Evolutionary conservation across 2,888 invertebrate species (phyloP), one percentile per base, ranked within the genome.

Genomic region (Orchestes rusci): DNA sequence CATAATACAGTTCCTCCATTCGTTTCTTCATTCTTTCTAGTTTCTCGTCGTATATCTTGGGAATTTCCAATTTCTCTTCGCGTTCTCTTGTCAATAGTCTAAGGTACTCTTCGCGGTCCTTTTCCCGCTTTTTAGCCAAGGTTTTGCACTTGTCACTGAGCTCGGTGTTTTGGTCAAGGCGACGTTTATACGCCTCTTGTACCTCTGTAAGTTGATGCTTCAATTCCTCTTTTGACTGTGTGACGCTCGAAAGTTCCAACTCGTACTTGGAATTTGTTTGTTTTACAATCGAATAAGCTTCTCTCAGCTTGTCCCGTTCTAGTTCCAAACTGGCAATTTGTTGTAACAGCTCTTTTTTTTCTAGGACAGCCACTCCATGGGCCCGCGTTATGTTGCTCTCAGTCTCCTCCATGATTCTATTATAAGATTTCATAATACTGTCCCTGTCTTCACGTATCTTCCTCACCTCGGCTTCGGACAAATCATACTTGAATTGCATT

Each of bases 1-100:
- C 79, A 50, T 76, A 74, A 59, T 77, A 82, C 29, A 38, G 17
- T 5, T 38, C 77, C 72, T 86, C 85, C 84, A 87, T 85, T 76
- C 83, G 83, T 38, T 77, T 73, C 64, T 87, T 88, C 77, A 87
- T 82, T 65, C 81, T 76, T 59, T 82, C 82, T 59, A 88, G 68
- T 68, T 86, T 87, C 53, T 75, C 74, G 58, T 84, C 85, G 60
- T 85, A 80, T 59, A 84, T 83, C 15, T 70, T 71, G 42, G 77
- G 71, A 3, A 82, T 70, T 43, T 71, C 67, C 4, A 70, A 67
- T 51, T 70, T 72, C 46, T 74, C 56, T 50, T 70, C 69, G 7
- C 58, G 48, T 27, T 61, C 62, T 38, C n/a, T 18, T 30, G 60
- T 60, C 38, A 66, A 40, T 12, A 66, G 53, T 40, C 59, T 51